Evolutionary conservation across 2,113 vertebrate species (phyloP).

Genomic region (Agelaius tricolor): DNA sequence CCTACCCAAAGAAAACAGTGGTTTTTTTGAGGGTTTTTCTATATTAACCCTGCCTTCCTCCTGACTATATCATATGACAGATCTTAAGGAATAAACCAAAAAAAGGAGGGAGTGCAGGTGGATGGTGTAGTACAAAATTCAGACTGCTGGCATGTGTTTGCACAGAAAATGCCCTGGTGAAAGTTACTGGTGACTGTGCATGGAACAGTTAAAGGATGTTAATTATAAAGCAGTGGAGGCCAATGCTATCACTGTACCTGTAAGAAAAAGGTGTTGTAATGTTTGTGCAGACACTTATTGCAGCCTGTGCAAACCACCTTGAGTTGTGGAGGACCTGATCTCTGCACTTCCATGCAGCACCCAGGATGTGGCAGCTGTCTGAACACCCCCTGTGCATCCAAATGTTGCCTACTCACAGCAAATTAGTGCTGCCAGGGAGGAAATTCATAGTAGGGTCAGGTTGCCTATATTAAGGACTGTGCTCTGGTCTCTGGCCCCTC

Average conservation of each 20-base stretch:
- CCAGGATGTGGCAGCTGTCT: not conserved
- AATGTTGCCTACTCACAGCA: not conserved
- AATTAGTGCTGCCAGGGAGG: not conserved
- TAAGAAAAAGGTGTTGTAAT: not conserved
- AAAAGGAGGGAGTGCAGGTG: too few relatives aligned
- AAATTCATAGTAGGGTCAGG: not conserved
- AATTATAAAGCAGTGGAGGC: not conserved
- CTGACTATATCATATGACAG: not conserved
- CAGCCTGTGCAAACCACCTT: not conserved
- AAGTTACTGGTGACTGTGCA: not conserved
- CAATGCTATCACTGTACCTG: accelerated
- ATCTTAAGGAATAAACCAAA: not conserved
- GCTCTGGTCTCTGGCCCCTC: not conserved
- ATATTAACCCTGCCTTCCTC: not conserved
- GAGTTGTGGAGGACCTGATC: not conserved
- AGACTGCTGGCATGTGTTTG: not conserved
- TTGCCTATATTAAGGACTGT: not conserved
- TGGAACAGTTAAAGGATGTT: not conserved
- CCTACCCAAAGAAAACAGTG: not conserved
- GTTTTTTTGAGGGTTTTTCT: too few relatives aligned
- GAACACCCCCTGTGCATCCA: not conserved
- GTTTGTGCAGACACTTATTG: not conserved
- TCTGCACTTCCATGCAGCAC: not conserved
- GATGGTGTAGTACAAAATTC: not conserved
- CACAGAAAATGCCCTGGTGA: not conserved